These are phyloP conservation scores for Luehdorfia chinensis DNA, from an alignment of 1,140 invertebrate genomes.

Conservation along the genomic window DNA sequence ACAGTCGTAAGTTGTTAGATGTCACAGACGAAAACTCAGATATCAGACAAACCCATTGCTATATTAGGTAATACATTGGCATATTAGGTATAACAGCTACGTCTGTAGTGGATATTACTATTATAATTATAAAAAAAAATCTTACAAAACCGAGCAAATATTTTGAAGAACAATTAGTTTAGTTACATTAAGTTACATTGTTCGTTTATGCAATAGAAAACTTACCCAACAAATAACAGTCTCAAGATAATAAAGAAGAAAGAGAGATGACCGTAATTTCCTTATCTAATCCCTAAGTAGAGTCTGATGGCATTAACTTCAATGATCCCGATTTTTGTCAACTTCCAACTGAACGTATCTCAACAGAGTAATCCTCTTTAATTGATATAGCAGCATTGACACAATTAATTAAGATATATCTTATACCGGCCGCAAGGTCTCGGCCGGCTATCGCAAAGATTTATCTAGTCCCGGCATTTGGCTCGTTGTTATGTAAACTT, in stretches of 20 bases:
- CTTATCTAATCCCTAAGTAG: too few relatives aligned
- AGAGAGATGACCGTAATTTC: too few relatives aligned
- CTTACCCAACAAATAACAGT: too few relatives aligned
- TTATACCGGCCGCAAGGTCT: background rate
- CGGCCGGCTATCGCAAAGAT: constrained; percentile 3
- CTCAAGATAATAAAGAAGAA: too few relatives aligned
- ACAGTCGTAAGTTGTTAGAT: too few relatives aligned
- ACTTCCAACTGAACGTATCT: constrained; percentile 3
- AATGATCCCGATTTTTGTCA: constrained; percentile 4
- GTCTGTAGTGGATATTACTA: too few relatives aligned
- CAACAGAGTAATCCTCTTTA: constrained; percentile 3
- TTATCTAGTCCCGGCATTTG: constrained; percentile 2
- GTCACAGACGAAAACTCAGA: too few relatives aligned
- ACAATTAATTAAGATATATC: constrained; percentile 12
- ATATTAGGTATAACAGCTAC: too few relatives aligned
- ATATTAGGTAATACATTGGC: too few relatives aligned
- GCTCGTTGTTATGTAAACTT: constrained; percentile 1
- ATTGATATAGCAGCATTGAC: constrained; percentile 3
- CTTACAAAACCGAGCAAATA: too few relatives aligned
- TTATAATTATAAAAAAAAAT: too few relatives aligned
- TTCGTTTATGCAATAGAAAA: background rate
- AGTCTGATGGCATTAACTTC: background rate
- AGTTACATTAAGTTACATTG: background rate
- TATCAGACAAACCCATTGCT: too few relatives aligned
- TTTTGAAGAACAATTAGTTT: background rate